These are phyloP conservation scores for Psammodynastes pulverulentus DNA, from an alignment of 2,113 vertebrate species.

Conservation along the genomic window DNA sequence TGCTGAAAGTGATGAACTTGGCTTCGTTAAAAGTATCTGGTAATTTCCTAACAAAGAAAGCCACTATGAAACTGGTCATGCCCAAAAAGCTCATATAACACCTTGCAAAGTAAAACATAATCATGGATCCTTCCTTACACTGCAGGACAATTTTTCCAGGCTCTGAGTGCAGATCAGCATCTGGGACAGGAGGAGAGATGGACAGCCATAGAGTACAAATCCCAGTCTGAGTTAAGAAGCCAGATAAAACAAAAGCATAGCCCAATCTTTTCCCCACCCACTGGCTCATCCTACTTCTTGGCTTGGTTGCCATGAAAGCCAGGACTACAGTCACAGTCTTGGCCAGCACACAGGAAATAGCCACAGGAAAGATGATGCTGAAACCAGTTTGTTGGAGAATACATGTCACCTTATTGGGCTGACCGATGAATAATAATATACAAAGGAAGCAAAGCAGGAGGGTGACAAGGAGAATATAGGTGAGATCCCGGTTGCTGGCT, in stretches of 20 bases:
- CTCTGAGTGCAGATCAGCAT: background rate
- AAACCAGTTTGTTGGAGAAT: background rate
- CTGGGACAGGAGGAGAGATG: background rate
- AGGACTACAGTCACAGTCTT: background rate
- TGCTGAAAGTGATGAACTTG: background rate
- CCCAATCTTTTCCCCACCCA: background rate
- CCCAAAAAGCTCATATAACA: background rate
- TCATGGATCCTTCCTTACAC: background rate
- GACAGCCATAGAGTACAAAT: background rate
- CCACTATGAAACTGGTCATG: background rate
- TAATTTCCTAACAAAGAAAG: background rate
- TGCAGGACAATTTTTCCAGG: background rate
- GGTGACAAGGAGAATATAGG: background rate
- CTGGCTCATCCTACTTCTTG: background rate
- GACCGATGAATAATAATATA: background rate
- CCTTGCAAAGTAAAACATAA: background rate
- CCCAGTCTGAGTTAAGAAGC: background rate
- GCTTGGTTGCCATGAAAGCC: background rate
- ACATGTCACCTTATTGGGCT: background rate
- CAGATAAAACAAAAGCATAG: background rate
- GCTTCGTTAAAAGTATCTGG: background rate
- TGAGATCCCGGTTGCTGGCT: background rate
- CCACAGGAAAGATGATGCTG: background rate
- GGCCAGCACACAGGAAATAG: background rate
- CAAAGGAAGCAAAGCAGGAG: background rate